Evolutionary conservation across 2,113 vertebrate genomes (phyloP), one percentile per base, ranked within the genome.

Genomic region (Callipepla squamata): DNA sequence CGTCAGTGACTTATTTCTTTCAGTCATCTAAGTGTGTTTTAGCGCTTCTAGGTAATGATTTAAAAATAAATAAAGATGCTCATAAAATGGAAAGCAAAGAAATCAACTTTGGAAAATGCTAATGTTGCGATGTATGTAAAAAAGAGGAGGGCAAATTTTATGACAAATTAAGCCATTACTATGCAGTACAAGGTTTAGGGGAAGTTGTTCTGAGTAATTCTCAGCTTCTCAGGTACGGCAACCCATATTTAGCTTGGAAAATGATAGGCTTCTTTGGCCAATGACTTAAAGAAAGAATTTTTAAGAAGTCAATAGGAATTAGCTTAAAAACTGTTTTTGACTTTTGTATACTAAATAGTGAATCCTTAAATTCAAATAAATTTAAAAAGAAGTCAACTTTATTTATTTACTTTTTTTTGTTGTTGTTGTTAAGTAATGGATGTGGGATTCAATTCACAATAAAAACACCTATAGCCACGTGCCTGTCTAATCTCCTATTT

Each of bases 381-480:
- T 7, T 13, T 45, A 79, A 42, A 11, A 6, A 78, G 50, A 13
- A 6, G 13, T 6, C 4, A 23, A 13, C 42, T 47, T 80, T 58
- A 62, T 44, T 44, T 44, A 16, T 44, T 44, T 44, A 16, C 16
- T 44, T 44, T 48, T 44, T 48, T 22, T 48, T 45, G 36, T 36
- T 36, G 36, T 36, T 36, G 36, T 48, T 22, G 5, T 22, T 53
- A 48, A 36, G 28, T 14, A 58, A 15, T 4, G 3, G 16, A 21
- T 6, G 3, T 44, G 26, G 38, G 17, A 66, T 79, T 82, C 2
- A 79, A 17, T 45, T 85, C 11, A 30, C 11, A 30, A 4, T 20
- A 65, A 8, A 40, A 66, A 47, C 1, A 10, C 7, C 6, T 58
- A 17, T 30, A 23, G 26, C 7, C 4, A 2, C 0, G 3, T 11